phyloP scores from a whole-genome alignment of 2,113 vertebrate genomes.

The Micromys minutus region DNA sequence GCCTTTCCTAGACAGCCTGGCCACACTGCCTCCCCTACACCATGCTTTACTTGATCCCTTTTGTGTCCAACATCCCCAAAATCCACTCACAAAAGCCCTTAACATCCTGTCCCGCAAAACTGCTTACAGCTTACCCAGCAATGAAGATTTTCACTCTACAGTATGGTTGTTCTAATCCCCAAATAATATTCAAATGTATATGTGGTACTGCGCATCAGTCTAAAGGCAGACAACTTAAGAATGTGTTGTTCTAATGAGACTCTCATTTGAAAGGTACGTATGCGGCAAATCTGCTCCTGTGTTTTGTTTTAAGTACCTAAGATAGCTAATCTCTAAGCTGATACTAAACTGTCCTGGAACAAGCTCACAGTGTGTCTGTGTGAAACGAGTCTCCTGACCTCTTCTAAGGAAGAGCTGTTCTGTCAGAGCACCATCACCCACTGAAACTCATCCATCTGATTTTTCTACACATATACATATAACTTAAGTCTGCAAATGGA shows the following conservation, averaged over 20 bases:
- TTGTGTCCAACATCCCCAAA: slow-evolving; percentile 29
- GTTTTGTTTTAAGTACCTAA: slow-evolving; percentile 40
- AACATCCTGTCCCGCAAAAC: neutral
- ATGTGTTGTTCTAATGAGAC: slow-evolving; percentile 35
- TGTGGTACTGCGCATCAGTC: neutral
- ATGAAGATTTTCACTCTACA: slow-evolving; percentile 32
- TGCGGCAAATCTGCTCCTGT: neutral
- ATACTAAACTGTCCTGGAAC: slow-evolving; percentile 45
- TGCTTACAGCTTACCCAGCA: neutral
- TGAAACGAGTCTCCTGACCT: neutral
- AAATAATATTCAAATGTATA: slow-evolving; percentile 29
- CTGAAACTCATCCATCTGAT: neutral
- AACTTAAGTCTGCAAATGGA: slow-evolving; percentile 2
- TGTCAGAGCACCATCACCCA: neutral
- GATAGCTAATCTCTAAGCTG: neutral
- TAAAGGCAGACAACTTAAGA: slow-evolving; percentile 33
- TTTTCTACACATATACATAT: neutral
- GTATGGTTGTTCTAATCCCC: neutral
- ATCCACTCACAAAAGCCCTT: slow-evolving; percentile 8
- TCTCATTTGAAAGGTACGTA: neutral
- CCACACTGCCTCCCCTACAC: neutral
- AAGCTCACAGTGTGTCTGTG: neutral
- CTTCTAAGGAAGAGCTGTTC: neutral
- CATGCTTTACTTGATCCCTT: neutral
- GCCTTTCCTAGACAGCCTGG: neutral